Percentiles rank a stretch among this genome's conserved stretches.
phyloP scores from a whole-genome alignment of 2,113 vertebrate genomes.

The Irena cyanogastra region DNA sequence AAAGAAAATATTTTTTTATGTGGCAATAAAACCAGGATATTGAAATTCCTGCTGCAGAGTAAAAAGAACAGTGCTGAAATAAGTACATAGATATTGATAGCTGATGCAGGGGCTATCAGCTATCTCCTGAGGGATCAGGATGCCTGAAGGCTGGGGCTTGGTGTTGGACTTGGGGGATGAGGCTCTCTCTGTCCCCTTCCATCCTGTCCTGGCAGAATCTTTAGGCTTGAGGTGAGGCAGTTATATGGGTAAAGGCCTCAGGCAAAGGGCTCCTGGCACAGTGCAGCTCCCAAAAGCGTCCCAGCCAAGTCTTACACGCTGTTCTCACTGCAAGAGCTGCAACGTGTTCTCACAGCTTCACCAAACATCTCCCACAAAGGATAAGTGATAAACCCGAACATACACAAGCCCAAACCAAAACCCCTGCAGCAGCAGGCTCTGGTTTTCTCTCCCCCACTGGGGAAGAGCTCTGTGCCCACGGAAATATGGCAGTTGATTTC shows the following conservation, averaged over 20 bases:
- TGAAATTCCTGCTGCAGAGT: not conserved
- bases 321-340: not conserved
- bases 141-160: not conserved
- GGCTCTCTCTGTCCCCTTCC: not conserved
- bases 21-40: not conserved
- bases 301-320: accelerated
- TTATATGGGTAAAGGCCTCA: not conserved
- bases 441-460: not conserved
- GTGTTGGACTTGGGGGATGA: not conserved
- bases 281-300: not conserved
- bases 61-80: not conserved
- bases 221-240: accelerated
- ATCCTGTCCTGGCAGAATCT: accelerated
- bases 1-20: not conserved
- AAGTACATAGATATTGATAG: not conserved
- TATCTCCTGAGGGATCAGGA: not conserved
- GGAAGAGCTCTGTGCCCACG: not conserved
- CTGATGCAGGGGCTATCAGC: not conserved
- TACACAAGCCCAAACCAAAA: not conserved
- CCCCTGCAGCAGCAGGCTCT: not conserved
- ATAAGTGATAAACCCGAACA: not conserved
- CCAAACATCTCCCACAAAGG: not conserved
- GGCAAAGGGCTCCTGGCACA: not conserved
- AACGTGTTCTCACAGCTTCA: not conserved
- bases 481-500: not conserved